These are phyloP conservation scores for Cephalopholis sonnerati DNA, from an alignment of 2,113 vertebrate genomes.

Conservation along the genomic window DNA sequence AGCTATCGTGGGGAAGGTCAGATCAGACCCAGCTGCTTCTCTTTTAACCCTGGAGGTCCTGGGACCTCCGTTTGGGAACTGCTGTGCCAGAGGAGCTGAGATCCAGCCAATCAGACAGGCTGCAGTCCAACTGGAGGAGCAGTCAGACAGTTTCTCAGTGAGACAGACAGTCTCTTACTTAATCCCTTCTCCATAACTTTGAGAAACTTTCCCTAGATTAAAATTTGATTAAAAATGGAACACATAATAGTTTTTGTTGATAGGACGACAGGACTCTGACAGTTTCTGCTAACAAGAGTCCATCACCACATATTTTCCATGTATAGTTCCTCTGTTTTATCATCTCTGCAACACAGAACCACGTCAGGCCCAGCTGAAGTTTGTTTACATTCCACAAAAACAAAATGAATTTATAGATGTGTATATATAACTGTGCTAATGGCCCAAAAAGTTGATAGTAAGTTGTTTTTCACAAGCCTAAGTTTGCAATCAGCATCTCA, in stretches of 20 bases:
- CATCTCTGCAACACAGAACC: not conserved
- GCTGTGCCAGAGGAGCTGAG: not conserved
- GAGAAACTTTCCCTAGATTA: not conserved
- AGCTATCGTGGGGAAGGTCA: slow-evolving; percentile 25
- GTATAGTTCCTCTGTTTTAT: not conserved
- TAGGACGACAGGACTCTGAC: not conserved
- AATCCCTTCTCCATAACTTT: slow-evolving; percentile 18
- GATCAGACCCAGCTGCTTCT: slow-evolving; percentile 48
- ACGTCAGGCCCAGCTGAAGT: not conserved
- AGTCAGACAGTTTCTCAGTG: not conserved
- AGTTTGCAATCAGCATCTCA: not conserved
- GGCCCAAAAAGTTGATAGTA: not conserved
- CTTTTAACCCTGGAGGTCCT: slow-evolving; percentile 38
- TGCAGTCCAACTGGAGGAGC: not conserved
- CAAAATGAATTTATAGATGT: no score
- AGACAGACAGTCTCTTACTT: not conserved
- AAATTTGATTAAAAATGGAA: not conserved
- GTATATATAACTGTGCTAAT: not conserved
- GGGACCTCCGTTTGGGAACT: slow-evolving; percentile 27
- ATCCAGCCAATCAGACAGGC: not conserved
- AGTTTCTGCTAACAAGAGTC: not conserved
- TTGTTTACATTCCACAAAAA: slow-evolving; percentile 19
- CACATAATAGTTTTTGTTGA: not conserved
- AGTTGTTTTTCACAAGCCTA: not conserved
- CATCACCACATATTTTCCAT: not conserved